These are phyloP conservation scores for Prorops nasuta DNA, from an alignment of 1,140 invertebrate species.

Conservation along the genomic window DNA sequence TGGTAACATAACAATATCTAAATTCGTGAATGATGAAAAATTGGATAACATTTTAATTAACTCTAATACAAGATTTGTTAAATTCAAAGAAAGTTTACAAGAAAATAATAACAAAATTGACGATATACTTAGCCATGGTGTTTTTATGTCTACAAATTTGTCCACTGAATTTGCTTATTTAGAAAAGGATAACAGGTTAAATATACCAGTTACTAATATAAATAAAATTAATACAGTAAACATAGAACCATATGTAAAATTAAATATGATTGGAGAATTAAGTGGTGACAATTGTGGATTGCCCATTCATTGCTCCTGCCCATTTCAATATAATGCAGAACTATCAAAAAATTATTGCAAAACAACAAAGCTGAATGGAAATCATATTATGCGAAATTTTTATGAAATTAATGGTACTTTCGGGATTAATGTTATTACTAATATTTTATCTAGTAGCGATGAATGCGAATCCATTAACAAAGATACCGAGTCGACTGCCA, in stretches of 20 bases:
- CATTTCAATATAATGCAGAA: slow-evolving; percentile 25
- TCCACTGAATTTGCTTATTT: slow-evolving; percentile 27
- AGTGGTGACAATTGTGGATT: slow-evolving; percentile 31
- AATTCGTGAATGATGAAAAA: not conserved
- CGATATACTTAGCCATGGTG: not conserved
- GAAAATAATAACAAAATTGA: not conserved
- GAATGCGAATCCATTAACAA: slow-evolving; percentile 13
- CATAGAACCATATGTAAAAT: slow-evolving; percentile 10
- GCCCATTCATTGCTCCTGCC: slow-evolving; percentile 29
- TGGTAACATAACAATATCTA: not conserved
- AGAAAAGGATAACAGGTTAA: slow-evolving; percentile 23
- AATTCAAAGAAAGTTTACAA: not conserved
- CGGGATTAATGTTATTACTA: slow-evolving; percentile 23
- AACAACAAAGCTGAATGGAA: slow-evolving; percentile 6
- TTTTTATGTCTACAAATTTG: not conserved
- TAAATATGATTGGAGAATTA: slow-evolving; percentile 27
- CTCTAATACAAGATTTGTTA: not conserved
- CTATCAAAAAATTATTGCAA: slow-evolving; percentile 9
- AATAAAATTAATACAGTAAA: slow-evolving; percentile 12
- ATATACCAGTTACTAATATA: slow-evolving; percentile 19
- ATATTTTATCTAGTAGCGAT: slow-evolving; percentile 18
- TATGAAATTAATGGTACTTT: slow-evolving; percentile 15
- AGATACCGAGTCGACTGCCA: slow-evolving; percentile 17
- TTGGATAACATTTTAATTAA: no score
- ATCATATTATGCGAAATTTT: slow-evolving; percentile 24